phyloP scores from a whole-genome alignment of 2,888 invertebrate genomes.

The Esperia sulphurella region DNA sequence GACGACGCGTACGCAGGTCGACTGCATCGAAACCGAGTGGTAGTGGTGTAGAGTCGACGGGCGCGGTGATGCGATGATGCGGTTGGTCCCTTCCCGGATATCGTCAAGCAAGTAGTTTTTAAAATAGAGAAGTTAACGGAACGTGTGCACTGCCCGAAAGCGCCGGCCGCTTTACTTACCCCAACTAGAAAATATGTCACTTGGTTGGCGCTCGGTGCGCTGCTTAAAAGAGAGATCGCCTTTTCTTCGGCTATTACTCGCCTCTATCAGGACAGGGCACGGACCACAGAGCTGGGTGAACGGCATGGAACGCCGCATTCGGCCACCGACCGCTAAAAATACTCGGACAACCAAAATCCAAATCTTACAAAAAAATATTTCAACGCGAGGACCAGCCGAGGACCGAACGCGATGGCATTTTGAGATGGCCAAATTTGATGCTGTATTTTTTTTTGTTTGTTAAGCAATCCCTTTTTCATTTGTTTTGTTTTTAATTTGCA shows the following conservation, averaged over 20 bases:
- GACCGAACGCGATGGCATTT: constrained; percentile 32
- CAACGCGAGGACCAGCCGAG: constrained; percentile 35
- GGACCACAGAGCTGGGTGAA: neutral
- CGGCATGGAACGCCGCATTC: constrained; percentile 29
- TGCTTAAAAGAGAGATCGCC: constrained; percentile 6
- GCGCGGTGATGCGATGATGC: constrained; percentile 62
- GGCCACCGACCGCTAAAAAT: constrained; percentile 34
- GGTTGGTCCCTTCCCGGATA: constrained; percentile 76
- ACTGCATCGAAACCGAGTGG: constrained; percentile 72
- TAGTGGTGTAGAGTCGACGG: constrained; percentile 46
- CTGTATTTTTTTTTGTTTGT: constrained; percentile 11
- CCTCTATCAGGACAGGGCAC: neutral
- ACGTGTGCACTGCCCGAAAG: constrained; percentile 75
- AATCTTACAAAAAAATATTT: constrained; percentile 38
- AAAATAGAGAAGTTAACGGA: constrained; percentile 77
- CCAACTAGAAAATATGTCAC: constrained; percentile 69
- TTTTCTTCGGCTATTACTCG: neutral
- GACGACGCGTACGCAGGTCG: constrained; percentile 73
- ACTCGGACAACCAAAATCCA: constrained; percentile 10
- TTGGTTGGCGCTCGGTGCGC: constrained; percentile 43
- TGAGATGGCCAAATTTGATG: constrained; percentile 32
- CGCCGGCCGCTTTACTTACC: constrained; percentile 74
- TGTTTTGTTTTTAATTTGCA: too few species aligned
- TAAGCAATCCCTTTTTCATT: neutral
- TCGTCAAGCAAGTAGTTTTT: constrained; percentile 72